Evolutionary conservation across 37 sponge, comb jelly and placozoan genomes (phyloP).

Genomic region (Aplysina aerophoba): DNA sequence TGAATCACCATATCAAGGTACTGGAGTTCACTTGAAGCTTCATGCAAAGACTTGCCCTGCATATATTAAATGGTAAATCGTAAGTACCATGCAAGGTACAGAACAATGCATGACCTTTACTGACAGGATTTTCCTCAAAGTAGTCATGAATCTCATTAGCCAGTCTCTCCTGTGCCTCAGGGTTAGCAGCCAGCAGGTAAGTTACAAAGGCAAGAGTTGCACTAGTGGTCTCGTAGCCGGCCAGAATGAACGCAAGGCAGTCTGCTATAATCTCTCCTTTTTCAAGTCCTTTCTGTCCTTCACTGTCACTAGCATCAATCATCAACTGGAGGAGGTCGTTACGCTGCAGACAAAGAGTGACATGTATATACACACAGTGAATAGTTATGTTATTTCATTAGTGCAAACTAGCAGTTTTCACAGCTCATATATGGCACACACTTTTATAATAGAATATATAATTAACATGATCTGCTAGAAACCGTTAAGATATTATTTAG

Average conservation of each 20-base stretch:
- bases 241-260: conserved; percentile 57
- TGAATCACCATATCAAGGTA: too few species aligned
- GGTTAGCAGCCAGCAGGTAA: conserved; percentile 66
- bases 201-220: conserved; percentile 61
- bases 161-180: conserved; percentile 59
- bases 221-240: conserved; percentile 84
- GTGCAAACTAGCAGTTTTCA: too few species aligned
- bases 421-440: too few species aligned
- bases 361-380: too few species aligned
- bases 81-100: too few species aligned
- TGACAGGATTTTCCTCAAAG: conserved; percentile 58
- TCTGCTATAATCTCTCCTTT: conserved; percentile 50
- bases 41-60: too few species aligned
- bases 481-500: background rate
- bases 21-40: too few species aligned
- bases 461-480: background rate
- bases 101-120: background rate
- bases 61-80: too few species aligned
- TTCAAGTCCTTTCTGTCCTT: background rate
- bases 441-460: too few species aligned
- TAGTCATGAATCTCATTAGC: conserved; percentile 51
- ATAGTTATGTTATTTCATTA: too few species aligned
- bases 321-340: conserved; percentile 66
- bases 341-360: conserved; percentile 14
- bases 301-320: conserved; percentile 60